These are phyloP conservation scores for Tichodroma muraria DNA, from an alignment of 2,113 vertebrate genomes.

Conservation along the genomic window DNA sequence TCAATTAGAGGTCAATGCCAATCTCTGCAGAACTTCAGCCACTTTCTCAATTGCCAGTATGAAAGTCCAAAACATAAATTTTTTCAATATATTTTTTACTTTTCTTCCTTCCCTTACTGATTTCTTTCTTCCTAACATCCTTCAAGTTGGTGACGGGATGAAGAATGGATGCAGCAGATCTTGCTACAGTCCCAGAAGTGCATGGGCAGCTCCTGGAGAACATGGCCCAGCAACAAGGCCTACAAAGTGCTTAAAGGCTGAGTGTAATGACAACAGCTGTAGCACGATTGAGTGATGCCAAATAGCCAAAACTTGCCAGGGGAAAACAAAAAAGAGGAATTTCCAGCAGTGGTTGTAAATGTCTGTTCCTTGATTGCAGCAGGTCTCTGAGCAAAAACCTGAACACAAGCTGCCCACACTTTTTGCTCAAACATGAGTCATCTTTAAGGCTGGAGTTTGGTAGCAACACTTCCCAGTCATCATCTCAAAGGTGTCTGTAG, in stretches of 20 bases:
- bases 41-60: neutral
- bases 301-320: neutral
- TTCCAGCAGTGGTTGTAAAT: neutral
- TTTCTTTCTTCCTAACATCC: neutral
- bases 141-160: neutral
- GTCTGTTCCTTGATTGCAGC: neutral
- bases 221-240: neutral
- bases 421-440: neutral
- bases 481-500: neutral
- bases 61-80: neutral
- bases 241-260: neutral
- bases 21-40: neutral
- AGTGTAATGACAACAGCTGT: neutral
- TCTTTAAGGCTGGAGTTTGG: neutral
- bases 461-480: neutral
- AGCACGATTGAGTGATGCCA: neutral
- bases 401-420: neutral
- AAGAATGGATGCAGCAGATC: neutral
- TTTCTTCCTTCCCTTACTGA: neutral
- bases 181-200: neutral
- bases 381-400: neutral
- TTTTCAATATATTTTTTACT: neutral
- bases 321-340: neutral
- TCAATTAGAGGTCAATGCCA: neutral
- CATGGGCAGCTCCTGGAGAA: neutral